Percentiles rank a stretch among this genome's conserved stretches.
phyloP scores from a whole-genome alignment of 2,888 invertebrate genomes.

The Terebella lapidaria region DNA sequence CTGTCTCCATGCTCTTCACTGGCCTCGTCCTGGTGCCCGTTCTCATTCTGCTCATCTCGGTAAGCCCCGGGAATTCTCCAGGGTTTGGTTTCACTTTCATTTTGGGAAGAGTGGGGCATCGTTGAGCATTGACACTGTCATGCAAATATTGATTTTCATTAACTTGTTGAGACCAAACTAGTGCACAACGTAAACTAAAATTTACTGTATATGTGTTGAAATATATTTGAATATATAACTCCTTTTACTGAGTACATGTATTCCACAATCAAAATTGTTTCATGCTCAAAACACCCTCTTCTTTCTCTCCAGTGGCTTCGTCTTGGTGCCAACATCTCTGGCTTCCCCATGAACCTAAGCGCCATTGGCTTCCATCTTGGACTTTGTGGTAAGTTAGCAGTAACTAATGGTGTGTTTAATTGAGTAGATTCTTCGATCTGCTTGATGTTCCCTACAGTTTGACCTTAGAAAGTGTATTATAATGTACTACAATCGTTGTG shows the following conservation, averaged over 20 bases:
- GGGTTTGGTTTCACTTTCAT: background rate
- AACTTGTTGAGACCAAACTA: background rate
- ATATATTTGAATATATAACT: too few relatives aligned
- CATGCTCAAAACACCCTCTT: too few relatives aligned
- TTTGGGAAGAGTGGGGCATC: background rate
- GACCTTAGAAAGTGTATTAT: background rate
- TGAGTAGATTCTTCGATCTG: background rate
- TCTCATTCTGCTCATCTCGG: conserved; percentile 68
- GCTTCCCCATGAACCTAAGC: conserved; percentile 72
- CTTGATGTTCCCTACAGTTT: too few relatives aligned
- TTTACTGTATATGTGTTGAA: too few relatives aligned
- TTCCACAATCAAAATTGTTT: too few relatives aligned
- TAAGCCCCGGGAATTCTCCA: conserved; percentile 42
- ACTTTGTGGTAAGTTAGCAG: conserved; percentile 65
- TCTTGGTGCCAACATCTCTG: conserved; percentile 79
- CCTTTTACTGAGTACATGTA: too few relatives aligned
- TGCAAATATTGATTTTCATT: background rate
- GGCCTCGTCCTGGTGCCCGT: conserved; percentile 75
- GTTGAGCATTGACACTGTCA: background rate
- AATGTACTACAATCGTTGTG: background rate
- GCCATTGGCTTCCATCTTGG: conserved; percentile 87
- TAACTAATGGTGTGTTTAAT: background rate
- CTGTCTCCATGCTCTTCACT: conserved; percentile 87
- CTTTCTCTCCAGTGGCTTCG: conserved; percentile 66
- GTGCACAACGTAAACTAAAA: too few relatives aligned